Percentiles rank a stretch among this genome's conserved stretches.
Conservation (phyloP, 1,140 invertebrate genomes). For the Psilanteris sp. region DNA sequence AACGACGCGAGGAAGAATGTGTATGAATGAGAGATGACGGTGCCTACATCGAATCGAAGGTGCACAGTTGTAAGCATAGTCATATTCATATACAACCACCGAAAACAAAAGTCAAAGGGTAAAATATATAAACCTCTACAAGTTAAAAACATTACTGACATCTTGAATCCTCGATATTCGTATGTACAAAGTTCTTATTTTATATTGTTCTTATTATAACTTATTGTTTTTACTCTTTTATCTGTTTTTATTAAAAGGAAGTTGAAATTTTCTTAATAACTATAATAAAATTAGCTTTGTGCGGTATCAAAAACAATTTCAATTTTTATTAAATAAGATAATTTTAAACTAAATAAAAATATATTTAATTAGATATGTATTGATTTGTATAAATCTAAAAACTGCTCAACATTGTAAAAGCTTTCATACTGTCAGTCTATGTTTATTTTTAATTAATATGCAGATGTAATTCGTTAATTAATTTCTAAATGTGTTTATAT, state of each 20-base stretch:
- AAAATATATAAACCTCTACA: slow-evolving; percentile 68
- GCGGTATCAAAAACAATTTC: too few species aligned
- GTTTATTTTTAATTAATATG: too few species aligned
- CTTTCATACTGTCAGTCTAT: too few species aligned
- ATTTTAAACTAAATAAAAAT: too few species aligned
- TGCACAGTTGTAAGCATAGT: slow-evolving; percentile 65
- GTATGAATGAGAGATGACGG: slow-evolving; percentile 72
- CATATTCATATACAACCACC: slow-evolving; percentile 68
- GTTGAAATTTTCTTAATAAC: too few species aligned
- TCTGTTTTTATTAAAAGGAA: not conserved
- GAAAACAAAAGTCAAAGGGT: slow-evolving; percentile 23
- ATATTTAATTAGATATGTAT: too few species aligned
- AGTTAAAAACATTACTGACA: slow-evolving; percentile 72
- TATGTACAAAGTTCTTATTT: slow-evolving; percentile 73
- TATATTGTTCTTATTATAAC: slow-evolving; percentile 57
- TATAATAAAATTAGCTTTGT: too few species aligned
- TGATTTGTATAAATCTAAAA: too few species aligned
- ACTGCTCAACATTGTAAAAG: too few species aligned
- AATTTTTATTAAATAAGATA: too few species aligned
- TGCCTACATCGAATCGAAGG: slow-evolving; percentile 70
- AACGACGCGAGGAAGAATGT: slow-evolving; percentile 69
- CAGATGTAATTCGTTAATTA: too few species aligned
- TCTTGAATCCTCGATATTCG: slow-evolving; percentile 71
- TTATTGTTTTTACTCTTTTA: slow-evolving; percentile 18
- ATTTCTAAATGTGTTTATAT: too few species aligned